Conservation (phyloP, 2,113 vertebrate genomes). For the Burhinus bistriatus region DNA sequence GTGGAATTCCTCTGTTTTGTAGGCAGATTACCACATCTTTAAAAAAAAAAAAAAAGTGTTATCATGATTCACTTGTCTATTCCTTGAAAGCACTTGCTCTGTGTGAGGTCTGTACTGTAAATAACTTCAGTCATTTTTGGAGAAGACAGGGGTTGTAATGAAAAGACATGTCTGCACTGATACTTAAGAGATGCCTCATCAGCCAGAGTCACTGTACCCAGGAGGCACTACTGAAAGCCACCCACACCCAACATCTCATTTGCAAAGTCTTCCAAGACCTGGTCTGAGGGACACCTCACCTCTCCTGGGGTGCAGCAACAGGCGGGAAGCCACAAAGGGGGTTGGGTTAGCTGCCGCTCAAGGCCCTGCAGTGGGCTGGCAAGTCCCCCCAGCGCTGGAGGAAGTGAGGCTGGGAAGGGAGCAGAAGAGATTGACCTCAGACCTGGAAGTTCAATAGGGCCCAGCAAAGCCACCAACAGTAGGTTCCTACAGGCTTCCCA, state of each 20-base stretch:
- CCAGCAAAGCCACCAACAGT: not conserved
- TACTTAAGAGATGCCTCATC: not conserved
- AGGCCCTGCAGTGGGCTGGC: not conserved
- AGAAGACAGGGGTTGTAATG: not conserved
- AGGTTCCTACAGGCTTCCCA: not conserved
- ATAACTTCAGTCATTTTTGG: slow-evolving; percentile 32
- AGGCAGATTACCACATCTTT: slow-evolving; percentile 13
- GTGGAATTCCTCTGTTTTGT: slow-evolving; percentile 45
- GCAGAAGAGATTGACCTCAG: not conserved
- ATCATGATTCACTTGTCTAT: not conserved
- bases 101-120: slow-evolving; percentile 46
- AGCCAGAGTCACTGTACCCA: not conserved
- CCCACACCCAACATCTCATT: not conserved
- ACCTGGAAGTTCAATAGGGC: not conserved
- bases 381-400: fast-evolving
- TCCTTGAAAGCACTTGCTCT: slow-evolving; percentile 9
- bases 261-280: not conserved
- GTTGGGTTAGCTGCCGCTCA: not conserved
- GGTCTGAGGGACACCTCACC: not conserved
- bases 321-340: not conserved
- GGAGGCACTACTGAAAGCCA: not conserved
- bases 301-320: not conserved
- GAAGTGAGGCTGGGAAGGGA: not conserved
- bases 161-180: not conserved
- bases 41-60: not conserved